These are phyloP conservation scores for Chloropsis cyanopogon DNA, from an alignment of 2,113 vertebrate species.

Conservation along the genomic window DNA sequence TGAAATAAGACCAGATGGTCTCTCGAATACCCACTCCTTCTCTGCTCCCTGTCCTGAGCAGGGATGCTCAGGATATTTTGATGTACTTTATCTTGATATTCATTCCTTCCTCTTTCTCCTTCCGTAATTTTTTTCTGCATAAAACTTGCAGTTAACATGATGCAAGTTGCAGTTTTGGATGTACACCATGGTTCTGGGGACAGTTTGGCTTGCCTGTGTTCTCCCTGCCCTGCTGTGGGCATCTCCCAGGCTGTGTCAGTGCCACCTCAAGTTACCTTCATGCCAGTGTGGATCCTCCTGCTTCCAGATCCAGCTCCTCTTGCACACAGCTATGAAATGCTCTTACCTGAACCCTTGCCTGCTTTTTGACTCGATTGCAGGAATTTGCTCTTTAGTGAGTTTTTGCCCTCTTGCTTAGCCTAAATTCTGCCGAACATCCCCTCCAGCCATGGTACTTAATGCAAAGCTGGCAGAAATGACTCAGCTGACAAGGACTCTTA, in stretches of 20 bases:
- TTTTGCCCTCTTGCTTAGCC: not conserved
- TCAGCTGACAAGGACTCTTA: not conserved
- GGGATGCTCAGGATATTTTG: not conserved
- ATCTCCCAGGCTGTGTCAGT: not conserved
- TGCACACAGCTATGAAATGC: not conserved
- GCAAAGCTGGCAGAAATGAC: conserved; percentile 39
- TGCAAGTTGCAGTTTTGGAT: not conserved
- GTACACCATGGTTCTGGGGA: not conserved
- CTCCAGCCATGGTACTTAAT: not conserved
- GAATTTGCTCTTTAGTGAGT: not conserved
- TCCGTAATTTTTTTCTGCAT: not conserved
- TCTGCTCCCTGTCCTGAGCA: not conserved
- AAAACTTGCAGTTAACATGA: not conserved
- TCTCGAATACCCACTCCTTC: not conserved
- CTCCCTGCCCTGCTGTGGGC: rapidly evolving
- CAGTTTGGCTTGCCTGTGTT: not conserved
- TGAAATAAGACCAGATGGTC: not conserved
- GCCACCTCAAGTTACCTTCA: not conserved
- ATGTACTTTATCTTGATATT: not conserved
- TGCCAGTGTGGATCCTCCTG: not conserved
- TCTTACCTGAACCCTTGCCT: not conserved
- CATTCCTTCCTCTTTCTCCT: not conserved
- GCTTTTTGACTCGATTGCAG: not conserved
- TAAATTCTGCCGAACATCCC: not conserved
- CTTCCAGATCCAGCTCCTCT: not conserved